Conservation (phyloP, 2,113 vertebrate species). For the Oryzias celebensis region DNA sequence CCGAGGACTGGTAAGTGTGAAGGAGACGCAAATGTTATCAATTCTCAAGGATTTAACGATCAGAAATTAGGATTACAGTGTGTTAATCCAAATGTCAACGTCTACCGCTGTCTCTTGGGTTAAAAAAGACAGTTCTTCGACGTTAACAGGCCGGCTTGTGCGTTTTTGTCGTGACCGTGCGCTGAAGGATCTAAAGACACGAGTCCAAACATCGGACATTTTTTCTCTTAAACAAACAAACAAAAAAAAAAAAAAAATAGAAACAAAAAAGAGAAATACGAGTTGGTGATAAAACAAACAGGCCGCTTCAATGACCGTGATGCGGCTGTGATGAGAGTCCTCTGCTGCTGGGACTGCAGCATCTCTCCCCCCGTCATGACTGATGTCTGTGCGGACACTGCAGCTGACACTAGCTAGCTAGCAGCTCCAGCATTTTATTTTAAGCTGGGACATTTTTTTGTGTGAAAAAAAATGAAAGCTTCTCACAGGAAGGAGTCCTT, state of each 20-base stretch:
- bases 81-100: background rate
- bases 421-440: constrained; percentile 16
- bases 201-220: constrained; percentile 25
- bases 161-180: constrained; percentile 65
- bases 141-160: constrained; percentile 48
- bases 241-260: background rate
- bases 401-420: constrained; percentile 48
- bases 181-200: constrained; percentile 33
- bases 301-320: background rate
- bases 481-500: no score
- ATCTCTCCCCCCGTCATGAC: constrained; percentile 40
- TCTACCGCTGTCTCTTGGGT: background rate
- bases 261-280: background rate
- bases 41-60: constrained; percentile 8
- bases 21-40: constrained; percentile 53
- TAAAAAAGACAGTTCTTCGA: constrained; percentile 24
- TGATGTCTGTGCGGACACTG: constrained; percentile 54
- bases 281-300: background rate
- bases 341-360: constrained; percentile 43
- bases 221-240: background rate
- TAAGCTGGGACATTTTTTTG: background rate
- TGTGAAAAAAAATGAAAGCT: background rate
- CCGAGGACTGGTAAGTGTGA: constrained; percentile 74
- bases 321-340: background rate
- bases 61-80: background rate